These are phyloP conservation scores for Enteromius radiatus DNA, from an alignment of 2,797 vertebrate genomes.

Conservation along the genomic window DNA sequence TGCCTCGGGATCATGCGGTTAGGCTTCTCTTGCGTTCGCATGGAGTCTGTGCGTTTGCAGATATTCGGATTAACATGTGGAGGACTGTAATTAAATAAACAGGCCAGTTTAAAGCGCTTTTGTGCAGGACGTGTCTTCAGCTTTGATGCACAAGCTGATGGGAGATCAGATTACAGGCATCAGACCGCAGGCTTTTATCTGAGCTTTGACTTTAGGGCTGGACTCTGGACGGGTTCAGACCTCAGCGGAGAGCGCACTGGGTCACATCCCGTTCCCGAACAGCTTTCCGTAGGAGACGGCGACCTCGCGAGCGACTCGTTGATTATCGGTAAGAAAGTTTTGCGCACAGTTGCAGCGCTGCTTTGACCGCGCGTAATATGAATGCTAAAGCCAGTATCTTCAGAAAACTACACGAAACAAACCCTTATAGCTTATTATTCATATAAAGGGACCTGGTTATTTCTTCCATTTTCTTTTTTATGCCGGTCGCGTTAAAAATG, in stretches of 20 bases:
- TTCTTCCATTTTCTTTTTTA: background rate
- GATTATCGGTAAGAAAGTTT: conserved; percentile 39
- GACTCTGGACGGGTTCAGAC: conserved; percentile 78
- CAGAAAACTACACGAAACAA: background rate
- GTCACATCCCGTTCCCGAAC: conserved; percentile 56
- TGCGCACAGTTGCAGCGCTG: background rate
- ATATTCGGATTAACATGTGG: conserved; percentile 29
- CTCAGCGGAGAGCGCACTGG: conserved; percentile 73
- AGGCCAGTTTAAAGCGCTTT: conserved; percentile 47
- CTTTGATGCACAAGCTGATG: conserved; percentile 86
- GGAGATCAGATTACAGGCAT: conserved; percentile 86
- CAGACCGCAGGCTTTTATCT: conserved; percentile 91
- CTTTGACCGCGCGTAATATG: background rate
- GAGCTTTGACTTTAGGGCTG: conserved; percentile 75
- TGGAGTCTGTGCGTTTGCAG: background rate
- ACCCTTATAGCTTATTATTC: background rate
- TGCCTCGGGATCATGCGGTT: background rate
- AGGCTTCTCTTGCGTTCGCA: background rate
- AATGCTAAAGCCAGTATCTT: background rate
- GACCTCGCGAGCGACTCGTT: background rate
- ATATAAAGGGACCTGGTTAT: background rate
- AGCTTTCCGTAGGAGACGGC: conserved; percentile 33
- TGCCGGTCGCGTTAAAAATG: background rate
- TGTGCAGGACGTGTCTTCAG: conserved; percentile 52
- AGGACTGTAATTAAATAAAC: conserved; percentile 41